phyloP scores from a whole-genome alignment of 2,888 invertebrate species.

The Tholera decimalis region DNA sequence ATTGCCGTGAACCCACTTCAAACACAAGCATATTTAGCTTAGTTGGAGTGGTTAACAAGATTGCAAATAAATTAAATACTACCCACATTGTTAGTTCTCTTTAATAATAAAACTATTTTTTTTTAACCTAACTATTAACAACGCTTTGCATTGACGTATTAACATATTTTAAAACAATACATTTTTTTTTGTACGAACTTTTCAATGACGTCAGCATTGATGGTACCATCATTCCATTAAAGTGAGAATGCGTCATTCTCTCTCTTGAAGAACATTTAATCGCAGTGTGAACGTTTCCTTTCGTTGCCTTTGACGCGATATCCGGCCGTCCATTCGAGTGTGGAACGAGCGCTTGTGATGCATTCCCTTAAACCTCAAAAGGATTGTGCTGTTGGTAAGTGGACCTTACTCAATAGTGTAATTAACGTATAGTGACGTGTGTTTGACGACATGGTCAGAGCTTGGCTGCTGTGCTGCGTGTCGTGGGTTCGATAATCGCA shows the following conservation, averaged over 20 bases:
- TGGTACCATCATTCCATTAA: conserved; percentile 3
- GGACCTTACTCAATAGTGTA: neutral
- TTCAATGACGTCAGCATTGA: conserved; percentile 17
- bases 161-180: neutral
- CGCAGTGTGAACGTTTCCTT: conserved; percentile 4
- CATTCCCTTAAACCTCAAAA: neutral
- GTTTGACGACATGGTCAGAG: too few relatives aligned
- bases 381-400: neutral
- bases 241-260: conserved; percentile 23
- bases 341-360: conserved; percentile 49
- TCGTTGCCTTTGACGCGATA: conserved; percentile 10
- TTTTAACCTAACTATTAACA: neutral
- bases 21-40: too few relatives aligned
- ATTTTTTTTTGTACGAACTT: neutral
- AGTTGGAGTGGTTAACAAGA: too few relatives aligned
- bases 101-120: neutral
- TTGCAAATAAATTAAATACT: too few relatives aligned
- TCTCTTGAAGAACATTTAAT: conserved; percentile 25
- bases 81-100: too few relatives aligned
- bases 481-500: too few relatives aligned
- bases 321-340: conserved; percentile 31
- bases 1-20: too few relatives aligned
- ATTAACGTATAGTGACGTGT: neutral
- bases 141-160: neutral
- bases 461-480: too few relatives aligned